Base-by-base conservation (phyloP, 2,888 invertebrate species). In the Macaria notata region DNA sequence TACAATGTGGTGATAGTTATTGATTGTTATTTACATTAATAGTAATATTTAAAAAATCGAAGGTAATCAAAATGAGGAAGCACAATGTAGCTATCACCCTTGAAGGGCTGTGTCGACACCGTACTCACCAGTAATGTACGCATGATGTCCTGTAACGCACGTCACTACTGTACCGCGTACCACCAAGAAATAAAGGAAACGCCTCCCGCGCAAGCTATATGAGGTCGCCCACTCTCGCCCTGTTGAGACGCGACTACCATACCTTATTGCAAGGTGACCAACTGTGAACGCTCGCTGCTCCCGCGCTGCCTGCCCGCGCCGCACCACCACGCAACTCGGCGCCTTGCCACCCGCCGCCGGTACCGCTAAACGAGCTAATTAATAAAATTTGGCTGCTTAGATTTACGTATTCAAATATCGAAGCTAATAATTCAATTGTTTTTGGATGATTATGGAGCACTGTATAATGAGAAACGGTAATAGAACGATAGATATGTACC, bases 151-250 rank as follows among this genome's bases (percentile, higher is more conserved):
- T 77, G 76, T 69, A 65, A 75, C 69, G 68, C 79, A 88, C 90
- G 89, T 84, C 90, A 88, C 89, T 78, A 77, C 74, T 84, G 85
- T 86, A 80, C 79, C 75, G 77, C 83, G 83, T 74, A 85, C 88
- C 73, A 88, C 79, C 75, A 84, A 86, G 90, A 91, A 91, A 91
- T 91, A 91, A 90, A 90, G 87, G 87, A 85, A 82, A 77, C 76
- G 71, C 77, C 84, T 82, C 86, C 84, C 79, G 86, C 88, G 81
- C 88, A 70, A 73, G 83, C 87, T 91, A 84, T 91, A 88, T 82
- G 90, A 88, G 88, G 86, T 84, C 87, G 89, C 89, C 89, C 89
- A 85, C 90, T 90, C 90, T 87, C 85, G 86, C 86, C 86, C 84
- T 82, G 85, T 73, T 73, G 78, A 72, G 81, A 86, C 86, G 82